Percentiles rank a stretch among this genome's conserved stretches.
Conservation (phyloP, 2,113 vertebrate genomes). For the Hippocampus comes region DNA sequence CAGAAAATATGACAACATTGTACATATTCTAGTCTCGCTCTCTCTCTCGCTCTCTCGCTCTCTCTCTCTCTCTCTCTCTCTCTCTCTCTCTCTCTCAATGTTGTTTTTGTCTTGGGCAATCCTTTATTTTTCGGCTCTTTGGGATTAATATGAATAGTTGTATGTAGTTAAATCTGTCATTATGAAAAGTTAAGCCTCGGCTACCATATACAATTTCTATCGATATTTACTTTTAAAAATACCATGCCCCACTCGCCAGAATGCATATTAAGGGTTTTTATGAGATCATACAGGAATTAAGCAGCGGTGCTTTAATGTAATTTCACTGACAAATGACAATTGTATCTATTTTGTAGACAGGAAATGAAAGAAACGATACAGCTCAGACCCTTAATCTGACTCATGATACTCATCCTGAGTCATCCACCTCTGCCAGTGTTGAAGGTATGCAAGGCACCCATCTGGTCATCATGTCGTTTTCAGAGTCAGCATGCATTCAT, state of each 20-base stretch:
- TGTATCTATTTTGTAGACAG: slow-evolving; percentile 23
- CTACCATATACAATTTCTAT: too few relatives aligned
- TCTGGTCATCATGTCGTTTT: not conserved
- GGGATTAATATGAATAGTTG: too few relatives aligned
- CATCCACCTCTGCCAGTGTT: slow-evolving; percentile 28
- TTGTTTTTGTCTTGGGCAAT: not conserved
- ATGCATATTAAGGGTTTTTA: not conserved
- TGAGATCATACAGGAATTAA: not conserved
- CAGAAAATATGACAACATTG: not conserved
- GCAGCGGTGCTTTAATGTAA: not conserved
- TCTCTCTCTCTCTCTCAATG: too few relatives aligned
- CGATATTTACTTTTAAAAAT: not conserved
- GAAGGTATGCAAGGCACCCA: slow-evolving; percentile 46
- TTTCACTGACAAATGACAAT: not conserved
- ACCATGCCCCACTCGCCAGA: not conserved
- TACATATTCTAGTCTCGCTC: not conserved
- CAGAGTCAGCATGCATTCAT: not conserved
- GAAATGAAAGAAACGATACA: slow-evolving; percentile 28
- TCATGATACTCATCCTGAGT: slow-evolving; percentile 16
- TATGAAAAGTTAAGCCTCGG: too few relatives aligned
- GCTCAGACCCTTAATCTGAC: slow-evolving; percentile 34
- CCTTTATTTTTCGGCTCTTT: not conserved
- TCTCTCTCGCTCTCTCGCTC: not conserved
- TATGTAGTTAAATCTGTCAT: too few relatives aligned
- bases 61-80: not conserved